These are phyloP conservation scores for Fistularia tabacaria DNA, from an alignment of 2,797 vertebrate genomes.

Conservation along the genomic window DNA sequence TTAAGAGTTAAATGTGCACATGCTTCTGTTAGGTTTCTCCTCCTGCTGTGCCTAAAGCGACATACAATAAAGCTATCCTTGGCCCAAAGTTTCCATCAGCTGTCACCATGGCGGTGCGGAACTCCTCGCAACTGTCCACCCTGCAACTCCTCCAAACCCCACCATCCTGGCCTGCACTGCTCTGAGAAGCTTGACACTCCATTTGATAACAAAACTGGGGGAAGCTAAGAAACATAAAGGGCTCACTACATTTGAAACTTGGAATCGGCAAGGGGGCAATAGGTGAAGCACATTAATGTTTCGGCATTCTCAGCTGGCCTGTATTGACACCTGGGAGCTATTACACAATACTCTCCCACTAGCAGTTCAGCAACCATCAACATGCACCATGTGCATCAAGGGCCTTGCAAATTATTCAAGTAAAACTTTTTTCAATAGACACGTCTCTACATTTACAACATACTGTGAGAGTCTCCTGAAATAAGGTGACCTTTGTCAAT, in stretches of 20 bases:
- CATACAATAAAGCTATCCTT: constrained; percentile 24
- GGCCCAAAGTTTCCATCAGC: constrained; percentile 30
- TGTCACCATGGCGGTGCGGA: constrained; percentile 28
- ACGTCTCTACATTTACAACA: constrained; percentile 8
- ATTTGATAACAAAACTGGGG: constrained; percentile 35
- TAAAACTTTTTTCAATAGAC: constrained; percentile 19
- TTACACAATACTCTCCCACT: constrained; percentile 59
- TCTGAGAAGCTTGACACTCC: constrained; percentile 24
- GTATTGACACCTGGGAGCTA: constrained; percentile 53
- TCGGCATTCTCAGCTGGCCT: constrained; percentile 53
- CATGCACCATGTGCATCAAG: constrained; percentile 32
- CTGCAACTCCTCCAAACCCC: constrained; percentile 5
- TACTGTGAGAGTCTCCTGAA: not conserved
- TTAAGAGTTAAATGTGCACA: constrained; percentile 37
- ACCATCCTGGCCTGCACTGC: constrained; percentile 4
- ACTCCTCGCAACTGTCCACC: not conserved
- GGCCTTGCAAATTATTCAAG: constrained; percentile 26
- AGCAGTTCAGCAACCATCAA: constrained; percentile 19
- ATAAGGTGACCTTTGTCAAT: too few relatives aligned
- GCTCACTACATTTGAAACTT: constrained; percentile 50
- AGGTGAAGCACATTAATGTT: constrained; percentile 57
- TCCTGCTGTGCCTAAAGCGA: constrained; percentile 26
- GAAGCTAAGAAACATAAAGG: constrained; percentile 50
- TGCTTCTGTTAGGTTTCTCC: constrained; percentile 39
- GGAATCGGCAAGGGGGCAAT: constrained; percentile 10